phyloP scores from a whole-genome alignment of 2,797 vertebrate genomes.

The Glossophaga mutica region DNA sequence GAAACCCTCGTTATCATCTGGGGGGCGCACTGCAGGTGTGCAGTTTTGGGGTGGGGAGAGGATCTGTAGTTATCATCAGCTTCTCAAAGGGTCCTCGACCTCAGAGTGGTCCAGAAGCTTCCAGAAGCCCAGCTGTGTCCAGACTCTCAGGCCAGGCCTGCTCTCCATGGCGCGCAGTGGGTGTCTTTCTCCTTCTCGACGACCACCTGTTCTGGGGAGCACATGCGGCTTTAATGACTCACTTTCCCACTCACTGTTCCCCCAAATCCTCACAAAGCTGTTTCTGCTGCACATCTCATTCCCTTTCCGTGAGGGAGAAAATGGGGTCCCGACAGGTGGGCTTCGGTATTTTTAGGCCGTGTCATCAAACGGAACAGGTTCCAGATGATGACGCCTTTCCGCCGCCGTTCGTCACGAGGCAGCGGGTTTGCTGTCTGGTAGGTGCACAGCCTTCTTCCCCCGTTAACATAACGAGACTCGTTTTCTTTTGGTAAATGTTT shows the following conservation, averaged over 20 bases:
- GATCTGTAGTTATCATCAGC: not conserved
- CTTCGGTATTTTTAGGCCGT: not conserved
- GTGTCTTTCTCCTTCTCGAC: not conserved
- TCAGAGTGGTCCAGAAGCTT: not conserved
- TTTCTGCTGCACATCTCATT: not conserved
- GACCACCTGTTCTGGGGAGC: not conserved
- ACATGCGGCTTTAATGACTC: not conserved
- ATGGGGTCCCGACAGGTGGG: not conserved
- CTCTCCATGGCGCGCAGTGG: rapidly evolving
- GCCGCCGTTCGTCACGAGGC: rapidly evolving
- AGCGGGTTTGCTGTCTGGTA: not conserved
- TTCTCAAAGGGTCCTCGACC: not conserved
- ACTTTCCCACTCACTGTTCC: not conserved
- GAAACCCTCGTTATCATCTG: not conserved
- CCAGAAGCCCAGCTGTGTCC: not conserved
- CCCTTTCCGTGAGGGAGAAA: not conserved
- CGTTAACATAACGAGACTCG: too few relatives aligned
- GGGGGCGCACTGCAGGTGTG: too few relatives aligned
- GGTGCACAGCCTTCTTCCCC: not conserved
- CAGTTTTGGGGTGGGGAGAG: not conserved
- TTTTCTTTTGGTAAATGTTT: not conserved
- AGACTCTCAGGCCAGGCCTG: not conserved
- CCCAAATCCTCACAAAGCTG: not conserved
- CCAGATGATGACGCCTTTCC: not conserved
- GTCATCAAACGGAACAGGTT: not conserved